A percentile compares a stretch with the other conserved stretches of the same genome.
phyloP scores from a whole-genome alignment of 2,113 vertebrate species.

The Scomber scombrus region DNA sequence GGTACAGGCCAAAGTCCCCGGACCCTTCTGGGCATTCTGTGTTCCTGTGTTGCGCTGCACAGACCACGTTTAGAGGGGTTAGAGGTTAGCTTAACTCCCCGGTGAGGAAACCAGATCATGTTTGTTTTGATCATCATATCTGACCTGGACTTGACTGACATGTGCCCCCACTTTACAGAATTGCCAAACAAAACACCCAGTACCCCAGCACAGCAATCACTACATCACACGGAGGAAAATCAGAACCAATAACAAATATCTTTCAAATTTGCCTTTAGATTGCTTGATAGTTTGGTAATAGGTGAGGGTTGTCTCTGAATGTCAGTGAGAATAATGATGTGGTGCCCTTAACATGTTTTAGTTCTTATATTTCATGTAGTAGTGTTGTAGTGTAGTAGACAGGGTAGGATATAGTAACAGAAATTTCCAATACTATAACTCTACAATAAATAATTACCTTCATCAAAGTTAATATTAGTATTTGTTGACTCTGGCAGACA shows the following conservation, averaged over 20 bases:
- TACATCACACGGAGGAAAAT: slow-evolving; percentile 58
- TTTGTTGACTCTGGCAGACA: not conserved
- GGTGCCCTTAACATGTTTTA: not conserved
- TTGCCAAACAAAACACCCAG: slow-evolving; percentile 72
- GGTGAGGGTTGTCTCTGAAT: not conserved
- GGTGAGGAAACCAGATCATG: slow-evolving; percentile 70
- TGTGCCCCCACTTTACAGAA: slow-evolving; percentile 74
- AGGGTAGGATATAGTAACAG: not conserved
- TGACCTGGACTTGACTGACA: slow-evolving; percentile 83
- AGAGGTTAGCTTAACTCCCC: slow-evolving; percentile 66
- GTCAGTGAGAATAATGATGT: slow-evolving; percentile 11
- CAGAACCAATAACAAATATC: slow-evolving; percentile 43
- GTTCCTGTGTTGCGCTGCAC: slow-evolving; percentile 52
- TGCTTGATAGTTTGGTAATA: slow-evolving; percentile 43
- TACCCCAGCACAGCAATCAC: slow-evolving; percentile 56
- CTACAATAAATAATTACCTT: not conserved
- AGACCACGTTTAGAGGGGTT: slow-evolving; percentile 61
- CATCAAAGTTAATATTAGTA: too few species aligned
- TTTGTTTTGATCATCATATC: slow-evolving; percentile 81
- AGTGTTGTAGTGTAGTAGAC: not conserved
- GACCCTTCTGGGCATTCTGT: slow-evolving; percentile 60
- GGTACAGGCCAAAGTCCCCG: slow-evolving; percentile 60
- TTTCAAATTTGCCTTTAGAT: slow-evolving; percentile 46
- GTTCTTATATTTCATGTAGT: not conserved
- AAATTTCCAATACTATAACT: not conserved